These are phyloP conservation scores for Mycalesis mineus DNA, from an alignment of 2,888 invertebrate genomes.

Conservation along the genomic window DNA sequence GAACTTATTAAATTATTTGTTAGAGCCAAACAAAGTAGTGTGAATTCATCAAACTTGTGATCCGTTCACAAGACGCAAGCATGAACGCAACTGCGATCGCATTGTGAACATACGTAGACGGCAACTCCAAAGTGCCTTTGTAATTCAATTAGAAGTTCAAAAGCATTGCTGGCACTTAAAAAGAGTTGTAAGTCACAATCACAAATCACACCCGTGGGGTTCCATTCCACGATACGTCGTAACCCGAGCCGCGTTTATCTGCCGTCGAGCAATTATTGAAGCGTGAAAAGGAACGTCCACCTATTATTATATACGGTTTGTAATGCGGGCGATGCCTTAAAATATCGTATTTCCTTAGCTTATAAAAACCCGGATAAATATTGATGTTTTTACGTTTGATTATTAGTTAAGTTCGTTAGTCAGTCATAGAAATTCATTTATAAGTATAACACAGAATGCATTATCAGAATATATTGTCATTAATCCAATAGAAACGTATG, in stretches of 20 bases:
- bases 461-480: too few species aligned
- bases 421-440: neutral
- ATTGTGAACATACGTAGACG: neutral
- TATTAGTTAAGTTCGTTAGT: neutral
- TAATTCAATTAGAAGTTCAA: conserved; percentile 32
- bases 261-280: conserved; percentile 78
- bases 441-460: too few species aligned
- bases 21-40: too few species aligned
- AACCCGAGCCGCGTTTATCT: conserved; percentile 76
- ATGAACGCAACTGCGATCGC: too few species aligned
- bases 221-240: conserved; percentile 48
- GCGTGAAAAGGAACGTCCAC: conserved; percentile 78
- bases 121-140: conserved; percentile 10
- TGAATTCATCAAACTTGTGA: too few species aligned
- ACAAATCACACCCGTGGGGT: conserved; percentile 50
- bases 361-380: conserved; percentile 28
- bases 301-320: conserved; percentile 76
- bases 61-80: too few species aligned
- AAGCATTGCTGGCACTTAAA: conserved; percentile 37
- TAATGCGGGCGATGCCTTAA: conserved; percentile 74
- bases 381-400: conserved; percentile 9
- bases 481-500: too few species aligned
- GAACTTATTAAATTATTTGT: too few species aligned
- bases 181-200: conserved; percentile 58
- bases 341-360: conserved; percentile 71